phyloP scores from a whole-genome alignment of 1,140 invertebrate genomes.

The Phymastichus coffea region DNA sequence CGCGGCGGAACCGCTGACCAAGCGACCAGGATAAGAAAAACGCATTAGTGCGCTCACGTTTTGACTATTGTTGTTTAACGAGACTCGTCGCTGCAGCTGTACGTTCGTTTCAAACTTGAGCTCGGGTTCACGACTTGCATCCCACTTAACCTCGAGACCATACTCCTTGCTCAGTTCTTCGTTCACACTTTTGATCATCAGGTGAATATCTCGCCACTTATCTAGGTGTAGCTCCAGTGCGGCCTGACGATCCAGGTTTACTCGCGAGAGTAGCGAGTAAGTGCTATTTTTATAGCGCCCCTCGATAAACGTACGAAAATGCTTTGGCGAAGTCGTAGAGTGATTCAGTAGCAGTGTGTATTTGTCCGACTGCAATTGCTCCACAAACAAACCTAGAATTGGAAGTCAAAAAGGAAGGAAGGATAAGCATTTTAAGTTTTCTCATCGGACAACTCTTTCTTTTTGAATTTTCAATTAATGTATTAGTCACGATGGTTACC shows the following conservation, averaged over 20 bases:
- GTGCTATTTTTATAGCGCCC: conserved; percentile 65
- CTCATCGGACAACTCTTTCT: no score
- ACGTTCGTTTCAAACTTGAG: conserved; percentile 64
- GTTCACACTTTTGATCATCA: conserved; percentile 62
- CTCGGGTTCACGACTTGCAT: conserved; percentile 76
- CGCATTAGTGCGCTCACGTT: conserved; percentile 64
- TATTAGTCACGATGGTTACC: no score
- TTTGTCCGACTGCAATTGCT: conserved; percentile 62
- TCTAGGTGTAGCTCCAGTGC: conserved; percentile 71
- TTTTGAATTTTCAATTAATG: no score
- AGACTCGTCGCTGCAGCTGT: conserved; percentile 50
- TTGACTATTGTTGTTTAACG: conserved; percentile 53
- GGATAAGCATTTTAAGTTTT: no score
- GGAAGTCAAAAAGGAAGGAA: no score
- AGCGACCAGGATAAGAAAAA: conserved; percentile 72
- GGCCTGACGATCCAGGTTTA: conserved; percentile 55
- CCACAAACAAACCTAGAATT: conserved; percentile 48
- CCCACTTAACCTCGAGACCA: conserved; percentile 75
- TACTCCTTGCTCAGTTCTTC: conserved; percentile 62
- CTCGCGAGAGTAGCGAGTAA: conserved; percentile 61
- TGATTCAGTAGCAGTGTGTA: conserved; percentile 66
- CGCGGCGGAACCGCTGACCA: conserved; percentile 64
- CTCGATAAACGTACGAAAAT: conserved; percentile 64
- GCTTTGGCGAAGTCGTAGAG: conserved; percentile 56
- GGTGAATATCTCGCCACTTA: conserved; percentile 72